Evolutionary conservation across 1,140 invertebrate species (phyloP), one percentile per base, ranked within the genome.

Genomic region (Dysdera silvatica): DNA sequence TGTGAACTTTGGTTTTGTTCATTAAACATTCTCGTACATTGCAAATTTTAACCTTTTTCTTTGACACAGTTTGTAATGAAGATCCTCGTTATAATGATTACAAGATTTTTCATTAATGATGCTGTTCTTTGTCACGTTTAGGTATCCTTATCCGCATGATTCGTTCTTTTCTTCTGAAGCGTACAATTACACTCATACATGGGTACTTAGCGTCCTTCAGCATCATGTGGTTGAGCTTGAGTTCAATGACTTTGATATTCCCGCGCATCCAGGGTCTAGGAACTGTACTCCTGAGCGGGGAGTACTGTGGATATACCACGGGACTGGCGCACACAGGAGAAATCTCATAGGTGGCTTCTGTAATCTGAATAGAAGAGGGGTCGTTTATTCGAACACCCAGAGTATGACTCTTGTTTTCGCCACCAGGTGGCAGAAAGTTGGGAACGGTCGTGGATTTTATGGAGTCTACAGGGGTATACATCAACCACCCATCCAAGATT

Each of bases 171-270:
- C 59, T 3, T 32, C 49, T 24, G 51, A 49, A 0, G 40, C 40
- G 0, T 45, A 48, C 10, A 14, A 57, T 29, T 63, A 62, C 23
- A 66, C 65, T 24, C 70, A 71, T 37, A 63, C 53, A n/a, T 71
- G 69, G 70, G 31, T 67, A 1, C 24, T 71, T 6, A 16, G 49
- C 0, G 56, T 53, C 12, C 31, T 52, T 8, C 33, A 69, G 26
- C 48, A 41, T 20, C 24, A 67, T 26, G 52, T 64, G 2, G 59
- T 71, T 7, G 61, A 71, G 41, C 37, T 71, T 23, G 53, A 66
- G 51, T 71, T 71, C 59, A 70, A 67, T 16, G 70, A 71, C 54
- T 71, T 71, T 33, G 70, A 71, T 40, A 56, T 71, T 29, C 68
- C 59, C 10, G 57, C 45, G 2, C 57, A 53, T 6, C 69, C 69